Evolutionary conservation across 2,797 vertebrate genomes (phyloP).

Genomic region (Crocodylus rhombifer): DNA sequence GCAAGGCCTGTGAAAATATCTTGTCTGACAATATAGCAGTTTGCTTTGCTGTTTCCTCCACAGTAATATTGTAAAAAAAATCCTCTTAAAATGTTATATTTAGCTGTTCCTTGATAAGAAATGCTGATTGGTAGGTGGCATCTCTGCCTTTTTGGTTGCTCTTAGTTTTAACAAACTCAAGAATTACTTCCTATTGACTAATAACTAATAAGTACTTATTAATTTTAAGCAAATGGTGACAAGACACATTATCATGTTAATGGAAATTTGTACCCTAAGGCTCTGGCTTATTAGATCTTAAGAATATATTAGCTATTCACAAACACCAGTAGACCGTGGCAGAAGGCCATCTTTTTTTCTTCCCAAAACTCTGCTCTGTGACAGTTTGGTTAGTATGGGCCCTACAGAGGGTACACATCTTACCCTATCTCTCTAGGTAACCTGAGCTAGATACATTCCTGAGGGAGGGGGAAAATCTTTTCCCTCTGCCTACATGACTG

Average conservation of each 20-base stretch:
- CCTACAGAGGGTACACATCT: too few relatives aligned
- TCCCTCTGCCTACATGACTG: too few relatives aligned
- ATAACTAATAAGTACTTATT: constrained; percentile 61
- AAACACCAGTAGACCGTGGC: constrained; percentile 58
- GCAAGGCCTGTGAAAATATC: background rate
- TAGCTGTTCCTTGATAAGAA: constrained; percentile 33
- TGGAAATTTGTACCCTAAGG: constrained; percentile 73
- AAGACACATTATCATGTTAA: constrained; percentile 79
- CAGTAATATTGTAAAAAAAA: background rate
- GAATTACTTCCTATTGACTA: constrained; percentile 62
- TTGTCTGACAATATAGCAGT: background rate
- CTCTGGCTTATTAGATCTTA: constrained; percentile 75
- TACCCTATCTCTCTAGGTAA: too few relatives aligned
- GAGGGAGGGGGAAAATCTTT: too few relatives aligned
- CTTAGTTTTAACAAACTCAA: constrained; percentile 60
- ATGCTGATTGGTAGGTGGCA: constrained; percentile 60
- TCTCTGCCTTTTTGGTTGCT: constrained; percentile 60
- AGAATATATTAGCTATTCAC: constrained; percentile 71
- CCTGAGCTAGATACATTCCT: too few relatives aligned
- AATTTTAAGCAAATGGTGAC: constrained; percentile 63
- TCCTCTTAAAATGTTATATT: background rate
- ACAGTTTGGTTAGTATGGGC: too few relatives aligned
- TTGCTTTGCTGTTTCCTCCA: background rate
- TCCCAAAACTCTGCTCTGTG: too few relatives aligned
- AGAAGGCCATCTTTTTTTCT: too few relatives aligned